Conservation (phyloP, 2,888 invertebrate species). For the Copidosoma aretas region DNA sequence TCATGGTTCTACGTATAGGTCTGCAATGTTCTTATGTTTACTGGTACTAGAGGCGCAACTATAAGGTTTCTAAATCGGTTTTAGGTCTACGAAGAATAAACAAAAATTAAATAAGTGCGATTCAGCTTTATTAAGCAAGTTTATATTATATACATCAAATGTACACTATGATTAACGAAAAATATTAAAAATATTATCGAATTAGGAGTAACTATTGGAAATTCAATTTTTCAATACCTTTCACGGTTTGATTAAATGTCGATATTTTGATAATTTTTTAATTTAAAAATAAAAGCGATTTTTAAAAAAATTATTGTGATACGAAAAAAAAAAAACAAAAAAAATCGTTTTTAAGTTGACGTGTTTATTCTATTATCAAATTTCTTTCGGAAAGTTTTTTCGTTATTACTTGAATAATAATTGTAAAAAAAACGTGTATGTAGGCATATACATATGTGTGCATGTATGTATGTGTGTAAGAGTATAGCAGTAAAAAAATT, state of each 20-base stretch:
- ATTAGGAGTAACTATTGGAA: not conserved
- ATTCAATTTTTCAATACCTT: not conserved
- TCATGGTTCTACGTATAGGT: conserved; percentile 18
- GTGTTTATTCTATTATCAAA: conserved; percentile 28
- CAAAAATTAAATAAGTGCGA: conserved; percentile 6
- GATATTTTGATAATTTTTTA: conserved; percentile 15
- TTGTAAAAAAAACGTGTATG: conserved; percentile 22
- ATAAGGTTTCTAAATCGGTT: conserved; percentile 16
- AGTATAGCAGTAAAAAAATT: conserved; percentile 11
- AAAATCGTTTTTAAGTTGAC: conserved; percentile 23
- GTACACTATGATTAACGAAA: too few species aligned
- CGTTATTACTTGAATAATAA: too few species aligned
- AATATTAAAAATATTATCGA: not conserved
- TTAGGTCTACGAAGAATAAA: conserved; percentile 15
- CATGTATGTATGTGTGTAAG: conserved; percentile 10
- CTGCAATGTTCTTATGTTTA: conserved; percentile 14
- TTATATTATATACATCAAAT: conserved; percentile 16
- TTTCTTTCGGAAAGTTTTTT: too few species aligned
- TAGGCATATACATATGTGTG: too few species aligned
- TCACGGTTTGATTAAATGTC: not conserved
- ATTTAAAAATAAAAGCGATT: conserved; percentile 16
- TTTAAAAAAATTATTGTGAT: conserved; percentile 37
- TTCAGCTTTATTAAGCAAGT: conserved; percentile 24
- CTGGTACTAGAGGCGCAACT: conserved; percentile 2
- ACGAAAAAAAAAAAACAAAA: conserved; percentile 2